These are phyloP conservation scores for Anaspis maculata DNA, from an alignment of 2,888 invertebrate genomes.

Conservation along the genomic window DNA sequence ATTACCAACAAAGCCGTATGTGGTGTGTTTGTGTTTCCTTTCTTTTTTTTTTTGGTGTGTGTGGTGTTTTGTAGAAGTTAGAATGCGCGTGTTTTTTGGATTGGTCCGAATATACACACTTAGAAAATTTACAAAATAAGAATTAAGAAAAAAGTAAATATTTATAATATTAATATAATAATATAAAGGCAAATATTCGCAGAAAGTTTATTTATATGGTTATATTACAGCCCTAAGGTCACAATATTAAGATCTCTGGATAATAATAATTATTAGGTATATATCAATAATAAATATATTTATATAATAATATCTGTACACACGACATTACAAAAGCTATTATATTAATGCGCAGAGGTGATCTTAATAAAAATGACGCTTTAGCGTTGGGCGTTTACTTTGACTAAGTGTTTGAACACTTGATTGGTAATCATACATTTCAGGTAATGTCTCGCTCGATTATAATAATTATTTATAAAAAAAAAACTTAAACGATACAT, in stretches of 20 bases:
- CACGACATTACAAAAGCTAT: constrained; percentile 18
- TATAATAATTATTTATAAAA: constrained; percentile 5
- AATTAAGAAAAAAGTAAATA: constrained; percentile 1
- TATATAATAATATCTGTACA: constrained; percentile 33
- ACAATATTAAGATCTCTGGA: constrained; percentile 15
- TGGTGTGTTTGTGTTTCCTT: too few relatives aligned
- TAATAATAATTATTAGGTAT: too few relatives aligned
- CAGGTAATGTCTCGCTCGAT: constrained; percentile 27
- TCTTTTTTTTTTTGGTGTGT: too few relatives aligned
- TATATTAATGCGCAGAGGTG: constrained; percentile 5
- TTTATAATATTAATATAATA: constrained; percentile 4
- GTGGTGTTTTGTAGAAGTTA: too few relatives aligned
- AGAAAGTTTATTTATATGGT: constrained; percentile 39
- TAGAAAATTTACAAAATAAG: too few relatives aligned
- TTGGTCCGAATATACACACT: too few relatives aligned
- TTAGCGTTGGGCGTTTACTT: constrained; percentile 21
- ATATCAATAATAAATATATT: constrained; percentile 30
- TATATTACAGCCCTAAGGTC: constrained; percentile 38
- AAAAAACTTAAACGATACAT: constrained; percentile 9
- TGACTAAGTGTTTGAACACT: constrained; percentile 36
- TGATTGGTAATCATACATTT: constrained; percentile 35
- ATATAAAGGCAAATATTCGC: constrained; percentile 23
- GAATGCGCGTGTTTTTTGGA: constrained; percentile 12
- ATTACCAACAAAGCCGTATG: constrained; percentile 15
- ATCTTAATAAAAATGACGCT: constrained; percentile 8